Evolutionary conservation across 1,140 invertebrate species (phyloP).

Genomic region (Heliconius eleuchia): DNA sequence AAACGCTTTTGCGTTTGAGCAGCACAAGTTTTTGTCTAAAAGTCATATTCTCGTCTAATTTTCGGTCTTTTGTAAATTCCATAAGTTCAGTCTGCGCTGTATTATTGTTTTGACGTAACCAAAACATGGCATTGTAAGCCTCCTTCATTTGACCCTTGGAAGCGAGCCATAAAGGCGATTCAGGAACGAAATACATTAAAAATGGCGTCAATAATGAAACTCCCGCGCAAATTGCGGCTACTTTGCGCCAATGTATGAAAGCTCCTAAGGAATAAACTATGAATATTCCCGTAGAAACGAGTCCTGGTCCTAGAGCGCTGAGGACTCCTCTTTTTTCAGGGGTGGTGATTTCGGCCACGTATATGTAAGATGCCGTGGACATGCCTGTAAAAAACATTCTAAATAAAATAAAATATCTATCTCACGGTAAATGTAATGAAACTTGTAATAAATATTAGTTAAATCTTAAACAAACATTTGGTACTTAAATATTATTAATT

Average conservation of each 20-base stretch:
- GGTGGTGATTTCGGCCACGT: slow-evolving; percentile 84
- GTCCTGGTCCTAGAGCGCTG: slow-evolving; percentile 83
- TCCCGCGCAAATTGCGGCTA: slow-evolving; percentile 83
- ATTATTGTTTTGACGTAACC: slow-evolving; percentile 82
- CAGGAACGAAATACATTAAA: slow-evolving; percentile 85
- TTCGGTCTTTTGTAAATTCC: slow-evolving; percentile 79
- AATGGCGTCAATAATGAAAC: slow-evolving; percentile 83
- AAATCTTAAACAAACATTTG: too few relatives aligned
- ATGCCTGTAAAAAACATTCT: slow-evolving; percentile 75
- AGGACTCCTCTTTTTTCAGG: slow-evolving; percentile 81
- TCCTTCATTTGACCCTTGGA: slow-evolving; percentile 82
- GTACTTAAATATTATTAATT: too few relatives aligned
- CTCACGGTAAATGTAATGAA: too few relatives aligned
- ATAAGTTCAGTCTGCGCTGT: slow-evolving; percentile 83
- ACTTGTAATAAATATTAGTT: too few relatives aligned
- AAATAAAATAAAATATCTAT: not conserved
- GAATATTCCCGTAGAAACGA: slow-evolving; percentile 85
- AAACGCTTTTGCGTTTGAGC: slow-evolving; percentile 69
- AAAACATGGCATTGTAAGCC: slow-evolving; percentile 81
- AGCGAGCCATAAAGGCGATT: slow-evolving; percentile 85
- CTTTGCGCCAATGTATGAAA: slow-evolving; percentile 83
- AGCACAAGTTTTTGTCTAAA: slow-evolving; percentile 67
- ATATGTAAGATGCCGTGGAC: slow-evolving; percentile 83
- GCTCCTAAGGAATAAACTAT: slow-evolving; percentile 85
- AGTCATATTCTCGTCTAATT: slow-evolving; percentile 65